Evolutionary conservation across 2,888 invertebrate species (phyloP).

Genomic region (Apotomis capreana): DNA sequence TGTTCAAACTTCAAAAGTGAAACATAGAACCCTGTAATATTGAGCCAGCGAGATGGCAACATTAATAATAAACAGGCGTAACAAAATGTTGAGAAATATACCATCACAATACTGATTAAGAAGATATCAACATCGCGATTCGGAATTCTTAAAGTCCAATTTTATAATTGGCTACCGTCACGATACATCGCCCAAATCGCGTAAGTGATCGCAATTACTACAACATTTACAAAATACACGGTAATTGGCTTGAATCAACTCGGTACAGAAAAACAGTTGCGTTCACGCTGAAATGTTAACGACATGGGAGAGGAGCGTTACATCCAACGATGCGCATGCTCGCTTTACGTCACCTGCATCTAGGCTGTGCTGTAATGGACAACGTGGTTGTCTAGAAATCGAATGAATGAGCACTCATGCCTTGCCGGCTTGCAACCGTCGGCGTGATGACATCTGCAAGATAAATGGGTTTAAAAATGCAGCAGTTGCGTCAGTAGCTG

Average conservation of each 20-base stretch:
- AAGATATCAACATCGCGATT: conserved; percentile 44
- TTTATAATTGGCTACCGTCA: conserved; percentile 52
- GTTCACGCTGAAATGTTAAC: conserved; percentile 43
- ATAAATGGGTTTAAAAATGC: conserved; percentile 29
- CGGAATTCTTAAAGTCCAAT: conserved; percentile 41
- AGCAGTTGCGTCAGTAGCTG: conserved; percentile 16
- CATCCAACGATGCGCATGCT: conserved; percentile 35
- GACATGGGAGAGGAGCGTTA: conserved; percentile 29
- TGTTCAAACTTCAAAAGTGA: too few relatives aligned
- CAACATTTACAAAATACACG: conserved; percentile 47
- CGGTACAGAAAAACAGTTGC: conserved; percentile 42
- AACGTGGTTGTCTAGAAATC: conserved; percentile 5
- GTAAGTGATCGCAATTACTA: conserved; percentile 50
- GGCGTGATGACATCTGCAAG: conserved; percentile 25
- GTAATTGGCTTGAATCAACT: conserved; percentile 48
- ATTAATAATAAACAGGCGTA: background rate
- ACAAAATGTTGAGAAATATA: conserved; percentile 13
- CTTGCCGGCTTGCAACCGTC: background rate
- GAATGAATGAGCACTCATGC: conserved; percentile 1
- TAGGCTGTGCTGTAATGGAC: conserved; percentile 26
- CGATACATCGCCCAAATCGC: conserved; percentile 50
- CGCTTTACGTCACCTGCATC: conserved; percentile 13
- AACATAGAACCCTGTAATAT: too few relatives aligned
- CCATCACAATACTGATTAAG: conserved; percentile 20
- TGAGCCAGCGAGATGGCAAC: too few relatives aligned